These are phyloP conservation scores for Sinonovacula constricta DNA, from an alignment of 1,140 invertebrate genomes.

Conservation along the genomic window DNA sequence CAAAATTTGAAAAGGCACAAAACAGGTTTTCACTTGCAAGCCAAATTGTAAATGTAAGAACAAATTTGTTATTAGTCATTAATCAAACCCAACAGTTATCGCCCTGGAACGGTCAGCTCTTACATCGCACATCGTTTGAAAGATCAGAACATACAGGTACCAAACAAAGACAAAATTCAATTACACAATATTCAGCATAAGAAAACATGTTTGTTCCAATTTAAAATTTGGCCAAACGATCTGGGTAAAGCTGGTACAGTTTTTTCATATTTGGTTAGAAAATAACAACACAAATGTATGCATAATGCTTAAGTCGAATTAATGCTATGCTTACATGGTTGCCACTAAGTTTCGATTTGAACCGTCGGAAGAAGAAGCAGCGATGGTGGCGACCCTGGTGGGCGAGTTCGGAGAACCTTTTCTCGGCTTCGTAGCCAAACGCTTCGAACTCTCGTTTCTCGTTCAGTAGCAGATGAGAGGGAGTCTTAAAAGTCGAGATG, in stretches of 20 bases:
- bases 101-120: too few species aligned
- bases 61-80: too few species aligned
- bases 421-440: conserved; percentile 58
- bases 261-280: neutral
- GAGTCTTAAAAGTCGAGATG: conserved; percentile 36
- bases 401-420: conserved; percentile 27
- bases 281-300: neutral
- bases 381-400: conserved; percentile 30
- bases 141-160: too few species aligned
- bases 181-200: too few species aligned
- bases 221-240: too few species aligned
- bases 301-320: neutral
- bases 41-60: too few species aligned
- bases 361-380: conserved; percentile 50
- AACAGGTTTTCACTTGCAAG: too few species aligned
- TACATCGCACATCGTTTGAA: too few species aligned
- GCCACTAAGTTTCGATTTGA: conserved; percentile 45
- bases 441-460: conserved; percentile 49
- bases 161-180: too few species aligned
- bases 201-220: too few species aligned
- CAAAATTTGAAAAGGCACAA: too few species aligned
- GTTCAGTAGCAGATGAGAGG: conserved; percentile 44
- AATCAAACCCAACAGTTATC: too few species aligned
- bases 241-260: neutral
- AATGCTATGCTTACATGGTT: conserved; percentile 20